phyloP scores from a whole-genome alignment of 2,113 vertebrate species.

The Oncorhynchus keta region DNA sequence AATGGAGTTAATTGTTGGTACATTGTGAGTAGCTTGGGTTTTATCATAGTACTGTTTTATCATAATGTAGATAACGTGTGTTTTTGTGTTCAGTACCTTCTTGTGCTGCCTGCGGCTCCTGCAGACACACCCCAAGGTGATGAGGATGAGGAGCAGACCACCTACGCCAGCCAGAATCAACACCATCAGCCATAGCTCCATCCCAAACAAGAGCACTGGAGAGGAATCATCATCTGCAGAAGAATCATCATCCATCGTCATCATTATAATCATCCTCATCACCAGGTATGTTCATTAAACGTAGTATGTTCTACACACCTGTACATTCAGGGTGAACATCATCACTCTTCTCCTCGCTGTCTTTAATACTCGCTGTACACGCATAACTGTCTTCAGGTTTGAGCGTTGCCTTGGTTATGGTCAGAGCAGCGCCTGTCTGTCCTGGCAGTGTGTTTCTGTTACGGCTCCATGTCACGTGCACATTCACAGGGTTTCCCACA shows the following conservation, averaged over 20 bases:
- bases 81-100: neutral
- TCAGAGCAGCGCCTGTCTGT: neutral
- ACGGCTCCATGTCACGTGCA: neutral
- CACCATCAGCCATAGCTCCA: neutral
- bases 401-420: neutral
- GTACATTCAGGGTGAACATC: neutral
- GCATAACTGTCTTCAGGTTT: neutral
- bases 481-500: neutral
- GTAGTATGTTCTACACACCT: neutral
- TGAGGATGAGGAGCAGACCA: neutral
- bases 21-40: no score
- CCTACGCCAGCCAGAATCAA: neutral
- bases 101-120: neutral
- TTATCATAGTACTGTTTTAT: no score
- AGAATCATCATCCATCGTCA: neutral
- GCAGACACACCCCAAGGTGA: neutral
- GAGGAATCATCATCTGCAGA: neutral
- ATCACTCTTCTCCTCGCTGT: neutral
- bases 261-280: neutral
- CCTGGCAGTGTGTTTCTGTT: neutral
- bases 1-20: neutral
- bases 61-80: no score
- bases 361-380: neutral
- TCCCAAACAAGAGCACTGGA: neutral
- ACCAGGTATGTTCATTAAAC: neutral